Evolutionary conservation across 2,888 invertebrate species (phyloP).

Genomic region (Drosophila infuscata): DNA sequence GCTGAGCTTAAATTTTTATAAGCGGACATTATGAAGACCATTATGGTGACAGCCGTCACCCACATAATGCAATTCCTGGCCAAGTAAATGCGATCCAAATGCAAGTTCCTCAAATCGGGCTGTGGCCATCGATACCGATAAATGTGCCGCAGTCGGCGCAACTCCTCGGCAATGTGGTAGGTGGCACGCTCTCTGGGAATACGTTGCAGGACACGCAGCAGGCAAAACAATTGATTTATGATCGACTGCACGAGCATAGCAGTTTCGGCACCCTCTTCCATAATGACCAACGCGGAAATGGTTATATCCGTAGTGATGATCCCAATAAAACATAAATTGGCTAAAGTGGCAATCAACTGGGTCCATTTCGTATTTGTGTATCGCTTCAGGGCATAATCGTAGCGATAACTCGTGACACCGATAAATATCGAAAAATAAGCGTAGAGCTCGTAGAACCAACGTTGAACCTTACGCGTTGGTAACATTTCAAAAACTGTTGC

Average conservation of each 20-base stretch:
- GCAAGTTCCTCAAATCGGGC: not conserved
- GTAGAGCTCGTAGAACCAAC: conserved; percentile 29
- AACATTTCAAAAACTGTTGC: conserved; percentile 18
- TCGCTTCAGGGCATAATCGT: conserved; percentile 22
- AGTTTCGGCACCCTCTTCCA: not conserved
- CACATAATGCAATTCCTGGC: conserved; percentile 30
- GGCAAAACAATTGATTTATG: conserved; percentile 24
- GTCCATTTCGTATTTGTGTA: conserved; percentile 30
- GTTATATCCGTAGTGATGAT: not conserved
- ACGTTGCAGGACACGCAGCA: conserved; percentile 36
- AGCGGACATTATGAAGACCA: not conserved
- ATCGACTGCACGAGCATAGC: conserved; percentile 7
- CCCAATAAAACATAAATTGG: conserved; percentile 9
- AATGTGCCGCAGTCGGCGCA: conserved; percentile 18
- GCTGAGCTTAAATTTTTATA: not conserved
- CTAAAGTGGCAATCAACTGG: conserved; percentile 30
- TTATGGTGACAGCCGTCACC: not conserved
- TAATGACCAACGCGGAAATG: accelerated
- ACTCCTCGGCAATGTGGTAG: not conserved
- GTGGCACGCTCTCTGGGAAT: conserved; percentile 25
- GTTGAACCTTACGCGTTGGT: conserved; percentile 5
- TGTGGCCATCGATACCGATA: conserved; percentile 6
- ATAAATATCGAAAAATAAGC: conserved; percentile 39
- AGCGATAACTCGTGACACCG: conserved; percentile 52
- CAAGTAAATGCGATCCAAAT: conserved; percentile 28